Percentiles rank a stretch among this genome's conserved stretches.
phyloP scores from a whole-genome alignment of 2,797 vertebrate genomes.

The Sebastes diploproa region DNA sequence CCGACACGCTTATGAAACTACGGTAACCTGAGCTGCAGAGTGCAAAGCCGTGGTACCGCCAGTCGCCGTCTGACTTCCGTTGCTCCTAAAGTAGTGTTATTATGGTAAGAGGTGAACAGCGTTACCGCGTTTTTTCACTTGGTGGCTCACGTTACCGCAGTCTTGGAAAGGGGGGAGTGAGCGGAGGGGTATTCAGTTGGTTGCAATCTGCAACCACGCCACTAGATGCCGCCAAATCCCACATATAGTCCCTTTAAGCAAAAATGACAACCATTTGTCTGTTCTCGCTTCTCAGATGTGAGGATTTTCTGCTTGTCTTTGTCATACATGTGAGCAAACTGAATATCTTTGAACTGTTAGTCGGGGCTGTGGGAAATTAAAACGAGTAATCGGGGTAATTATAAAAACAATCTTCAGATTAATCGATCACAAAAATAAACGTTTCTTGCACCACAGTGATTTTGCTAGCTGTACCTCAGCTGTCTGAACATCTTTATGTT shows the following conservation, averaged over 20 bases:
- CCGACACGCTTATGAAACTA: fast-evolving
- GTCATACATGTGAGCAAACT: neutral
- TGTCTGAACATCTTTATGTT: neutral
- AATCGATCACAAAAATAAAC: neutral
- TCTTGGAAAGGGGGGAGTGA: neutral
- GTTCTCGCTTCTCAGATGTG: neutral
- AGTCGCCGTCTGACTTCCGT: no score
- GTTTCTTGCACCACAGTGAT: neutral
- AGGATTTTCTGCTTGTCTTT: neutral
- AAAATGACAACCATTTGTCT: neutral
- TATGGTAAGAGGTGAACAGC: no score
- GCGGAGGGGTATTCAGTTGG: neutral
- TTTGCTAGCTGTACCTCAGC: neutral
- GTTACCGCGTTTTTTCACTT: fast-evolving
- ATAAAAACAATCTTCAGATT: neutral
- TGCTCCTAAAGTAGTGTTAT: no score
- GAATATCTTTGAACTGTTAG: neutral
- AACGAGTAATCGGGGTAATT: neutral
- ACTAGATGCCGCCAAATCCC: neutral
- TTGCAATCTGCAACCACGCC: no score
- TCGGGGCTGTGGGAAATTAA: neutral
- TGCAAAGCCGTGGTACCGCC: fast-evolving
- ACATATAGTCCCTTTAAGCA: neutral
- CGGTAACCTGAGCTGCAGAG: fast-evolving
- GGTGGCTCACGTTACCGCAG: neutral